Evolutionary conservation across 2,113 vertebrate genomes (phyloP).

Genomic region (Burhinus oedicnemus): DNA sequence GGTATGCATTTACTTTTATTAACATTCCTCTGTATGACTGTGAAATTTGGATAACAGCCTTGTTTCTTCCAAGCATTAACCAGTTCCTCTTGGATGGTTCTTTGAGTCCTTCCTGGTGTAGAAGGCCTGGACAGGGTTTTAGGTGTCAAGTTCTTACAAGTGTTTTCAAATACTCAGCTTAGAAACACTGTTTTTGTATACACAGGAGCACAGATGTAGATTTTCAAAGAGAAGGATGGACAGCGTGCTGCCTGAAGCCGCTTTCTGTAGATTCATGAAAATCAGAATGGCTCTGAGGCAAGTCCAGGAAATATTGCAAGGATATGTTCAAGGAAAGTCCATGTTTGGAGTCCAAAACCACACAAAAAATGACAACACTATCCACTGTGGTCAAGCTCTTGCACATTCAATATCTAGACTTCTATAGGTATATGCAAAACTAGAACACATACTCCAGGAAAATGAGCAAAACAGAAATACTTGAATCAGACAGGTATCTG

Average conservation of each 20-base stretch:
- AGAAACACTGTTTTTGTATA: neutral
- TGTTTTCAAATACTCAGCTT: neutral
- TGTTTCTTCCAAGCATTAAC: neutral
- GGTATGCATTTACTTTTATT: constrained; percentile 62
- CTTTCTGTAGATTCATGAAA: neutral
- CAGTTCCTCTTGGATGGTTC: neutral
- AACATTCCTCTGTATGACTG: constrained; percentile 27
- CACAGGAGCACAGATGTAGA: neutral
- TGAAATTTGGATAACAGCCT: constrained; percentile 47
- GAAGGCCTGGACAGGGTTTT: neutral
- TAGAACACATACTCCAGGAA: neutral
- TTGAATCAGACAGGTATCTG: neutral
- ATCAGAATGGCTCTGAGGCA: neutral
- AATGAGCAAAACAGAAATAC: neutral
- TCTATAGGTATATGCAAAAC: neutral
- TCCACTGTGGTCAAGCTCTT: neutral
- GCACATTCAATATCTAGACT: neutral
- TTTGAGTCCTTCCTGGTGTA: neutral
- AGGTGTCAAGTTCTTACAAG: neutral
- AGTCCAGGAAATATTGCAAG: neutral
- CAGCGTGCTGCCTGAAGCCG: neutral
- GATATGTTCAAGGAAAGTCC: neutral
- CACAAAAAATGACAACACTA: rapidly evolving
- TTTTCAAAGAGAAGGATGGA: neutral
- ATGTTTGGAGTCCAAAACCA: neutral